Percentiles rank a stretch among this genome's conserved stretches.
Conservation (phyloP, 2,888 invertebrate genomes). For the Xestia xanthographa region DNA sequence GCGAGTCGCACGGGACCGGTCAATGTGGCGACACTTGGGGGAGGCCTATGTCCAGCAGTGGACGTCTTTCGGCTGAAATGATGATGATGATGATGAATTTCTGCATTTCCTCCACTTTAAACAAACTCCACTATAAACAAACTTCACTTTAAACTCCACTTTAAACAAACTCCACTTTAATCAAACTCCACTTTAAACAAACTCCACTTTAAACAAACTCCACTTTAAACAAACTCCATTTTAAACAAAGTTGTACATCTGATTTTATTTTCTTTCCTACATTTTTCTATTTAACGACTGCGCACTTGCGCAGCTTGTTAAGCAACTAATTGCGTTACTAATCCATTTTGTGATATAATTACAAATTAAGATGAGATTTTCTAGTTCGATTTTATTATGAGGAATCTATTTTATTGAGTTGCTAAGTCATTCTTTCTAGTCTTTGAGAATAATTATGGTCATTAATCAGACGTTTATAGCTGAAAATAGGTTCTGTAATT, state of each 20-base stretch:
- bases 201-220: no score
- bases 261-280: neutral
- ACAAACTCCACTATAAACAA: no score
- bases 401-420: neutral
- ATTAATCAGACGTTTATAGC: neutral
- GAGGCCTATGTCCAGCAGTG: no score
- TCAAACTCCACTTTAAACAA: no score
- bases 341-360: neutral
- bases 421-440: neutral
- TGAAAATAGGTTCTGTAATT: neutral
- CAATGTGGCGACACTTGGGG: no score
- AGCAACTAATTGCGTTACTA: slow-evolving; percentile 14
- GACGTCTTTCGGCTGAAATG: no score
- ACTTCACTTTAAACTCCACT: no score
- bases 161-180: no score
- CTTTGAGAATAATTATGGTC: neutral
- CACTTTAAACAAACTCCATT: no score
- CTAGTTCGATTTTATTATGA: neutral
- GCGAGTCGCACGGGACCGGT: no score
- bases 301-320: neutral
- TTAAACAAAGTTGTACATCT: neutral
- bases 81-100: no score
- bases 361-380: neutral
- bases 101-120: no score
- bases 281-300: neutral